phyloP scores from a whole-genome alignment of 2,797 vertebrate genomes.

The Phataginus tetradactyla region DNA sequence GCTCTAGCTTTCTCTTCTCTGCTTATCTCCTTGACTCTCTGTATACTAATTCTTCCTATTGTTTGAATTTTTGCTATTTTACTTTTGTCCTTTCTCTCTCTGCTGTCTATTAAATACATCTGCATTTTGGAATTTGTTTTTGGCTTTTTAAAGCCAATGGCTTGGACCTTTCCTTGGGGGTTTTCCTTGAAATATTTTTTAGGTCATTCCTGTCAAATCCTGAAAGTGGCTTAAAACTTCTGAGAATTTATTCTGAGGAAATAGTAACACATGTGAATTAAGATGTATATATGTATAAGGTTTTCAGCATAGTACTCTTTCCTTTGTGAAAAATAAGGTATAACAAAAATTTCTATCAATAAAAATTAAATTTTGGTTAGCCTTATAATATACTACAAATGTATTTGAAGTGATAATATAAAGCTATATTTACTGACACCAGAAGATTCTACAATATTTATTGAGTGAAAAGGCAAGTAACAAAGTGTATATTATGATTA shows the following conservation, averaged over 20 bases:
- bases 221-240: conserved; percentile 6
- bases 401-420: neutral
- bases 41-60: neutral
- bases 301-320: conserved; percentile 2
- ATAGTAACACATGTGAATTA: neutral
- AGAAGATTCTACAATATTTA: neutral
- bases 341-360: neutral
- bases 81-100: conserved; percentile 4
- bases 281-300: neutral
- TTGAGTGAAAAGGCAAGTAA: neutral
- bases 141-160: neutral
- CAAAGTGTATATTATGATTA: neutral
- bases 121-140: conserved; percentile 44
- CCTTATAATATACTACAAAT: conserved; percentile 7
- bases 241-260: conserved; percentile 38
- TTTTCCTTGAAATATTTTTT: conserved; percentile 23
- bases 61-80: conserved; percentile 28
- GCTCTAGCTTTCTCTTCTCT: neutral
- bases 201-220: neutral
- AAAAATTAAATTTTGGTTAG: neutral
- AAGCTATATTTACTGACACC: neutral
- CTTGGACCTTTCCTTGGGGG: neutral
- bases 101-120: neutral
- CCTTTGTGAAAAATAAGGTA: conserved; percentile 26
- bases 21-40: neutral